These are phyloP conservation scores for Epinotia bilunana DNA, from an alignment of 2,888 invertebrate species.

Conservation along the genomic window DNA sequence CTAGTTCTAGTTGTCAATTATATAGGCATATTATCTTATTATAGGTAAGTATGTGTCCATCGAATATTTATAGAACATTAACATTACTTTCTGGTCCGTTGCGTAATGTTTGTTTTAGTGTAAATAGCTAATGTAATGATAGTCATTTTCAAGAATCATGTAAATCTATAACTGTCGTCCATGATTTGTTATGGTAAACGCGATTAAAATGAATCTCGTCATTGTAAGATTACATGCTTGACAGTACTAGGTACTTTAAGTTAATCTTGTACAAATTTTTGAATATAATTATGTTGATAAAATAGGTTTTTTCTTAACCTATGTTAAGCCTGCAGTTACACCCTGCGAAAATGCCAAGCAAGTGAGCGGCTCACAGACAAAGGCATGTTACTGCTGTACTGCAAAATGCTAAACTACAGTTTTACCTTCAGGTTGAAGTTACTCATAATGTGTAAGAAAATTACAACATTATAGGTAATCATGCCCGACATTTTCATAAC, in stretches of 20 bases:
- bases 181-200: constrained; percentile 53
- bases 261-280: constrained; percentile 78
- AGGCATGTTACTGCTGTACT: no score
- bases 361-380: no score
- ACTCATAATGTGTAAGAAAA: no score
- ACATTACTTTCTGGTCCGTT: constrained; percentile 23
- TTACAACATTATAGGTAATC: no score
- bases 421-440: no score
- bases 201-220: constrained; percentile 62
- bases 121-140: constrained; percentile 32
- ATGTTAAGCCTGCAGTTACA: no score
- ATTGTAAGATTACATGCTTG: constrained; percentile 56
- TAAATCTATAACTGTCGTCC: constrained; percentile 30
- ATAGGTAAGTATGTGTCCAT: constrained; percentile 55
- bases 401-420: no score
- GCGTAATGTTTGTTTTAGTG: constrained; percentile 12
- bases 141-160: constrained; percentile 32
- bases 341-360: no score
- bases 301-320: neutral
- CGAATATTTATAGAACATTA: constrained; percentile 32
- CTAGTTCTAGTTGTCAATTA: constrained; percentile 48
- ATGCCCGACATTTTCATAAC: no score
- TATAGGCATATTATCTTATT: constrained; percentile 51
- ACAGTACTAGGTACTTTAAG: constrained; percentile 72
- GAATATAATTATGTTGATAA: constrained; percentile 79